Conservation (phyloP, 2,888 invertebrate genomes). For the Branchellion lobata region DNA sequence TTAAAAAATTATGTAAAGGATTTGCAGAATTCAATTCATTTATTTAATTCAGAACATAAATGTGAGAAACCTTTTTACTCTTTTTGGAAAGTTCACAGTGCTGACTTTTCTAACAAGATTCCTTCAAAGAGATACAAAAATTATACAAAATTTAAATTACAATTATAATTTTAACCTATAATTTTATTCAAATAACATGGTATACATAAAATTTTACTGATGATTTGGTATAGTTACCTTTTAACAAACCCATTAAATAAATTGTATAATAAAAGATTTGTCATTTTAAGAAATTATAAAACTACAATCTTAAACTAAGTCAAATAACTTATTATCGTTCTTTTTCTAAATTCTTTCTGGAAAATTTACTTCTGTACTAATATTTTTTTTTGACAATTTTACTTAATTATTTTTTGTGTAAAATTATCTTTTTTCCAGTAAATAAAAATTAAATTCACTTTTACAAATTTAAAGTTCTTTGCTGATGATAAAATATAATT, state of each 20-base stretch:
- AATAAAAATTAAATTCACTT: background rate
- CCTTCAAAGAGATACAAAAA: background rate
- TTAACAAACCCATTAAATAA: background rate
- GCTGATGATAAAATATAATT: constrained; percentile 6
- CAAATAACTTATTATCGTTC: background rate
- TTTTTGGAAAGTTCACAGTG: constrained; percentile 17
- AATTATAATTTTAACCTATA: background rate
- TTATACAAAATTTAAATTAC: background rate
- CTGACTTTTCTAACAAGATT: background rate
- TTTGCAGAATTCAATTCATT: background rate
- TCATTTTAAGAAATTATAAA: constrained; percentile 2
- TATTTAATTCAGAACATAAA: background rate
- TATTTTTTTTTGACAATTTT: too few species aligned
- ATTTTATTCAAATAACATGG: background rate
- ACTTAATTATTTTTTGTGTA: background rate
- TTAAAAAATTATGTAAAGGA: background rate
- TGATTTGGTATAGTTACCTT: background rate
- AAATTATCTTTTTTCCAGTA: background rate
- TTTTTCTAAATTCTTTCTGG: background rate
- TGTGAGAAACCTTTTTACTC: constrained; percentile 35
- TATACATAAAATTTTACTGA: background rate
- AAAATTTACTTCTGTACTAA: background rate
- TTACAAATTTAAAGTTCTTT: background rate
- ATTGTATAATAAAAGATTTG: background rate
- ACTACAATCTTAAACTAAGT: background rate